Evolutionary conservation across 2,797 vertebrate genomes (phyloP).

Genomic region (Pangasius macronema): DNA sequence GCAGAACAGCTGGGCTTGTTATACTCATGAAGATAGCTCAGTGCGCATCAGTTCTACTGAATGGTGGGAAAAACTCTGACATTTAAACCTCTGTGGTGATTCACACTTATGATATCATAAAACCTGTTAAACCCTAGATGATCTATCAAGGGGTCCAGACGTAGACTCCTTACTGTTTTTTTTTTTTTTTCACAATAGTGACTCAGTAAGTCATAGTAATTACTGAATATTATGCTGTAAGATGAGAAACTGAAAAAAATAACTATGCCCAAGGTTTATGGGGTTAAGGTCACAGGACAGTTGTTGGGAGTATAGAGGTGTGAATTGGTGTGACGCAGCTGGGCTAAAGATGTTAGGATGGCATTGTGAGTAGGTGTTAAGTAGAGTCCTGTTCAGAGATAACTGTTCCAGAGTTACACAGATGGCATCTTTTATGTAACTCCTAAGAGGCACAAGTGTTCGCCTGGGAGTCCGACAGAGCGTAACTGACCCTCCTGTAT

Average conservation of each 20-base stretch:
- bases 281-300: not conserved
- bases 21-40: not conserved
- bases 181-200: not conserved
- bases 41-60: not conserved
- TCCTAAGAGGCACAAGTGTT: not conserved
- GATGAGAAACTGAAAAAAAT: not conserved
- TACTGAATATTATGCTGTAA: not conserved
- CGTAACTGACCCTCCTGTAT: not conserved
- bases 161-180: no score
- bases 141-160: not conserved
- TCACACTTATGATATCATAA: not conserved
- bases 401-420: not conserved
- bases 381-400: not conserved
- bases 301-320: not conserved
- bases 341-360: conserved; percentile 7
- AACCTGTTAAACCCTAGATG: not conserved
- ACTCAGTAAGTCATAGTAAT: not conserved
- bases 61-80: conserved; percentile 23
- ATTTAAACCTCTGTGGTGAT: conserved; percentile 7
- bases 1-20: conserved; percentile 16
- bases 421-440: not conserved
- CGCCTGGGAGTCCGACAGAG: not conserved
- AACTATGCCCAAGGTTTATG: not conserved
- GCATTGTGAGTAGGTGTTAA: conserved; percentile 20
- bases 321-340: conserved; percentile 11